These are phyloP conservation scores for Parasteatoda lunata DNA, from an alignment of 2,888 invertebrate species.

Conservation along the genomic window DNA sequence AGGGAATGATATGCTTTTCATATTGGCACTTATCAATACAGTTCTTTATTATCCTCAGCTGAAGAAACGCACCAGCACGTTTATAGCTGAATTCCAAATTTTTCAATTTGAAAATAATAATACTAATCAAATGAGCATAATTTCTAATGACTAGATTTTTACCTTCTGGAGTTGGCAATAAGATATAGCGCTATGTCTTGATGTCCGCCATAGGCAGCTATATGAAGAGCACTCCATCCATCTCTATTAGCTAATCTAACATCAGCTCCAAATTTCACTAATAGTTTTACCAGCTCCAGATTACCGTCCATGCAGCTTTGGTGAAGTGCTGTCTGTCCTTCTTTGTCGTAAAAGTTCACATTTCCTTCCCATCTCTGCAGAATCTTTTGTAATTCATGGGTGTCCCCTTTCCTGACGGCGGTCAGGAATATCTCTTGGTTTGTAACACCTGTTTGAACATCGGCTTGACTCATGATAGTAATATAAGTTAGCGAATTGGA, in stretches of 20 bases:
- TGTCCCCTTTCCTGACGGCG: slow-evolving; percentile 74
- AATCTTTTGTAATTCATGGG: slow-evolving; percentile 72
- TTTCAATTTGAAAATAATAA: slow-evolving; percentile 25
- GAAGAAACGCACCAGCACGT: slow-evolving; percentile 40
- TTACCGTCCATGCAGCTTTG: slow-evolving; percentile 74
- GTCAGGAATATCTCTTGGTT: slow-evolving; percentile 73
- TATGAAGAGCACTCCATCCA: slow-evolving; percentile 74
- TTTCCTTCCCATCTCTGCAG: slow-evolving; percentile 74
- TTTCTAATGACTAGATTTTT: slow-evolving; percentile 51
- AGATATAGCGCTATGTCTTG: slow-evolving; percentile 73
- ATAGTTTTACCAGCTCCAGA: slow-evolving; percentile 75
- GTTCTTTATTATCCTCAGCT: slow-evolving; percentile 6
- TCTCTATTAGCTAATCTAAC: slow-evolving; percentile 74
- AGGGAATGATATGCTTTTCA: slow-evolving; percentile 33
- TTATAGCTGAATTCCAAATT: slow-evolving; percentile 38
- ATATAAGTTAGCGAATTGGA: too few species aligned
- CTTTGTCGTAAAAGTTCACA: slow-evolving; percentile 74
- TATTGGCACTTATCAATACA: slow-evolving; percentile 57
- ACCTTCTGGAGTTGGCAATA: slow-evolving; percentile 69
- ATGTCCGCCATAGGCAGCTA: slow-evolving; percentile 75
- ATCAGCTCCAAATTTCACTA: slow-evolving; percentile 75
- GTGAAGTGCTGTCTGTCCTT: slow-evolving; percentile 75
- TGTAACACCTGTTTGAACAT: slow-evolving; percentile 50
- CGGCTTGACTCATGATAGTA: slow-evolving; percentile 53
- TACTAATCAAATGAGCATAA: slow-evolving; percentile 16